These are phyloP conservation scores for Pristionchus fissidentatus DNA, from an alignment of 2,888 invertebrate species.

Conservation along the genomic window DNA sequence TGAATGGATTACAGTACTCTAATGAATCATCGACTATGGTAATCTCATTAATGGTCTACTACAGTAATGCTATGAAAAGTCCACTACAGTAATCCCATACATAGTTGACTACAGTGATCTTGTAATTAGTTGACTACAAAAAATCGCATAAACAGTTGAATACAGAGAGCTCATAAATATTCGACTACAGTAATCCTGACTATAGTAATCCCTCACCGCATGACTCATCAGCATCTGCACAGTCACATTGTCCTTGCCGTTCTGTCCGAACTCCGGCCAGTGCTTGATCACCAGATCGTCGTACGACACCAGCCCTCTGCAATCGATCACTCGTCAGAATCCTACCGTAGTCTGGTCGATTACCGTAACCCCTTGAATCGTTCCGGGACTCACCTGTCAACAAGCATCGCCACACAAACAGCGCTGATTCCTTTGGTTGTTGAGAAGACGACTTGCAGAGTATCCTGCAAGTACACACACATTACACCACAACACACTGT, in stretches of 20 bases:
- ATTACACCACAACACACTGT: background rate
- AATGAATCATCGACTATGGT: too few species aligned
- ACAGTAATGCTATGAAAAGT: too few species aligned
- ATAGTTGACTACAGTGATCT: too few species aligned
- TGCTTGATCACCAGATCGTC: conserved; percentile 65
- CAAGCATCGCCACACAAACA: conserved; percentile 58
- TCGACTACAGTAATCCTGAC: too few species aligned
- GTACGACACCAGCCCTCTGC: conserved; percentile 51
- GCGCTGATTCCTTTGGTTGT: conserved; percentile 65
- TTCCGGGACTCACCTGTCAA: conserved; percentile 54
- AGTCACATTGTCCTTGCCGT: conserved; percentile 65
- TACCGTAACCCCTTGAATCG: background rate
- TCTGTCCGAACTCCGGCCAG: conserved; percentile 66
- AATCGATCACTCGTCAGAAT: background rate
- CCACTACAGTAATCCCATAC: too few species aligned
- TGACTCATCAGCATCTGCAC: conserved; percentile 65
- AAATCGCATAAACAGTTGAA: too few species aligned
- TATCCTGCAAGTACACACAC: conserved; percentile 54
- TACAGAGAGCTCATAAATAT: too few species aligned
- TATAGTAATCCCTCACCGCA: conserved; percentile 53
- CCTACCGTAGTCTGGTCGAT: background rate
- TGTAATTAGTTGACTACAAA: too few species aligned
- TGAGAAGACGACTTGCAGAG: conserved; percentile 65
- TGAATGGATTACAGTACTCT: too few species aligned
- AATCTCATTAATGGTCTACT: too few species aligned